Evolutionary conservation across 1,140 invertebrate genomes (phyloP).

Genomic region (Rhopalosiphum maidis): DNA sequence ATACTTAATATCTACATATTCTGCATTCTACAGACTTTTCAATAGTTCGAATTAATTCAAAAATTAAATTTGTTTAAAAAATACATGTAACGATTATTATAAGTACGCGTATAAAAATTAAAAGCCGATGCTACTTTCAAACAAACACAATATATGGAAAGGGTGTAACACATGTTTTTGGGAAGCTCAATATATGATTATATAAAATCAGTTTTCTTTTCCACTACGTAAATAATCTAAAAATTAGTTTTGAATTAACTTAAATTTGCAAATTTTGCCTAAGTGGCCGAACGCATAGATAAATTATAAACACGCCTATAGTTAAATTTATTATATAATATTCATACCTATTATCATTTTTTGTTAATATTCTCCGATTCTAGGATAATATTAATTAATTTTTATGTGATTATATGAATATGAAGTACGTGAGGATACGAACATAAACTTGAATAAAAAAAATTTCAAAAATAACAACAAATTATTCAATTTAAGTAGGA

Average conservation of each 20-base stretch:
- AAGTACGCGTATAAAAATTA: background rate
- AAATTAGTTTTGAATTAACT: no score
- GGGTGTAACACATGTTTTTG: background rate
- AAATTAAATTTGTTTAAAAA: background rate
- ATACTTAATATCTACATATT: no score
- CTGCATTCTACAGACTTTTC: background rate
- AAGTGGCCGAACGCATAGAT: background rate
- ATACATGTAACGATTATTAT: no score
- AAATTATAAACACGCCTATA: background rate
- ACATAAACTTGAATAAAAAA: background rate
- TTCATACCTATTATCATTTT: no score
- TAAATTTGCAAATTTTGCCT: background rate
- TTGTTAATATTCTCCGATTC: background rate
- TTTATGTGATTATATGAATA: background rate
- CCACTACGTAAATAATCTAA: no score
- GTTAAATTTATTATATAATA: no score
- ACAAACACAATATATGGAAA: background rate
- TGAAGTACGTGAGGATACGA: background rate
- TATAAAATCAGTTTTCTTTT: no score
- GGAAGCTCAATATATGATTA: background rate
- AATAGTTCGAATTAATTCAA: background rate
- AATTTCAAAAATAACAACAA: no score
- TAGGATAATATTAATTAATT: background rate
- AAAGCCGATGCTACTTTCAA: background rate
- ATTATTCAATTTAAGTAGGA: background rate